Conservation (phyloP, 2,888 invertebrate genomes). For the Dysmachus trigonus region DNA sequence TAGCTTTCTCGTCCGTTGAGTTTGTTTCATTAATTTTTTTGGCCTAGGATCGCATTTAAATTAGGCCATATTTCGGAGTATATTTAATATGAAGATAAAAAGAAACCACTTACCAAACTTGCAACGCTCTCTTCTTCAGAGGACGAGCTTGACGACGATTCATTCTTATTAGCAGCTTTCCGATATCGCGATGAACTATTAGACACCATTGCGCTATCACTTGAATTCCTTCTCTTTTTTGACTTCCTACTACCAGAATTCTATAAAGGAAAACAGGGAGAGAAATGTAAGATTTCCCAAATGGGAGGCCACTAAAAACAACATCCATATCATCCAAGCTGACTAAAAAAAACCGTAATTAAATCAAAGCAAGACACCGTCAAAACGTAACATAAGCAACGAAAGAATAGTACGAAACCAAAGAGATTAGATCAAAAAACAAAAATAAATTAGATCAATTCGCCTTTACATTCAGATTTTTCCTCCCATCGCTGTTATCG, state of each 20-base stretch:
- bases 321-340: not conserved
- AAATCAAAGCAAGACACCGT: slow-evolving; percentile 8
- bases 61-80: not conserved
- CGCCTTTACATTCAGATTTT: slow-evolving; percentile 17
- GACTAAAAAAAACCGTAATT: not conserved
- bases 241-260: not conserved
- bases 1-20: not conserved
- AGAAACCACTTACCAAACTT: not conserved
- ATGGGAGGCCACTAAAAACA: not conserved
- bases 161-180: not conserved
- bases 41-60: not conserved
- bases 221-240: not conserved
- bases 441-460: slow-evolving; percentile 26
- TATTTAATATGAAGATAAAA: not conserved
- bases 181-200: not conserved
- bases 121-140: slow-evolving; percentile 4
- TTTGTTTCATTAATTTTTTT: not conserved
- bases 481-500: slow-evolving; percentile 8
- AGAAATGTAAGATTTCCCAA: not conserved
- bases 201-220: not conserved
- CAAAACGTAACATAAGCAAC: not conserved
- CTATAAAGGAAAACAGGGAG: not conserved
- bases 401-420: slow-evolving; percentile 1
- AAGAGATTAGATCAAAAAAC: not conserved
- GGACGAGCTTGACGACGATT: not conserved